Evolutionary conservation across 2,797 vertebrate species (phyloP), one percentile per base, ranked within the genome.

Genomic region (Glyptemys insculpta): DNA sequence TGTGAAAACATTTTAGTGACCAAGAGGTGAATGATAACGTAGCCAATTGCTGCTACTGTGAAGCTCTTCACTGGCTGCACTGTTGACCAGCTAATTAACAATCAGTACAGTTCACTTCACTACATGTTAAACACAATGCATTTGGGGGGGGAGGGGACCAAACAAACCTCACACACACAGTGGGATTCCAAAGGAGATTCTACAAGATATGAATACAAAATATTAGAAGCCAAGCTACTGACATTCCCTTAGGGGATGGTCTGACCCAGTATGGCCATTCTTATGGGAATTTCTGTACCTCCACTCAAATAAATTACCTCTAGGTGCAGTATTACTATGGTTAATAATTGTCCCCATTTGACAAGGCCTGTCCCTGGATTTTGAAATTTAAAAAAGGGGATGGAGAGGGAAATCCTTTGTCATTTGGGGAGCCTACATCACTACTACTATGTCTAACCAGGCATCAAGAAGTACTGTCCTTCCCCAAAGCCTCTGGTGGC

Each of bases 1-100:
- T 79, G 54, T 52, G 76, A 85, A 47, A 50, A 68, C 10, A 93
- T 90, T 89, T 83, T 82, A 91, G 95, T 86, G 85, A 92, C 79
- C 56, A 86, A 52, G 21, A 49, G 37, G 18, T 79, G 54, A 76
- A 47, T 50, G 68, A 49, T 79, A 87, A 80, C 47, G n/a, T 81
- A 72, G 37, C 12, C 53, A 57, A 29, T 81, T 79, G 83, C 49
- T 89, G 84, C 79, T 52, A 54, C 59, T 34, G 78, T 79, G 82
- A 82, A 88, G 62, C 44, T 37, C 54, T 74, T 50, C 59, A 41
- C 79, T 68, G 50, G 50, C 81, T 88, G 84, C 12, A 12, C 68
- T 83, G 87, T 89, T 52, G 49, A 52, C 56, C 54, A 53, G n/a
- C 85, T 92, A 89, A 96, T 82, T 74, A 85, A 79, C 47, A 88